Conservation (phyloP, 2,797 vertebrate genomes). For the Staurois parvus region DNA sequence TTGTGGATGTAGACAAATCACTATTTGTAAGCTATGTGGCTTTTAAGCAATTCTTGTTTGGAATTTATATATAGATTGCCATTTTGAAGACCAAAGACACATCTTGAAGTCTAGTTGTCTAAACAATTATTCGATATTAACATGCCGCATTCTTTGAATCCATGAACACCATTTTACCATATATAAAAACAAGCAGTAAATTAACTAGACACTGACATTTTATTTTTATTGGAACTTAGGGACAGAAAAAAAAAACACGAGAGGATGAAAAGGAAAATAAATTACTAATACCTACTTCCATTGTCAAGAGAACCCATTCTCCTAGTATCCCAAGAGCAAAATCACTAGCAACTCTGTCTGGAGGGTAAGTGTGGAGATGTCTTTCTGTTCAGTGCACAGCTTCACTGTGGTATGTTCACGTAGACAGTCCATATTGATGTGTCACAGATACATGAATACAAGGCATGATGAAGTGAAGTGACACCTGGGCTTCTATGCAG, state of each 20-base stretch:
- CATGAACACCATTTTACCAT: not conserved
- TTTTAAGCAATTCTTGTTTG: not conserved
- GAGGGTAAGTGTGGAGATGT: constrained; percentile 79
- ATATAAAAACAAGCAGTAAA: not conserved
- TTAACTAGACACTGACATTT: not conserved
- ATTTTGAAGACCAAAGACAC: too few species aligned
- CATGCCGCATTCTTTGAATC: too few species aligned
- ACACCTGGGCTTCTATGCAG: too few species aligned
- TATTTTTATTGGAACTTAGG: constrained; percentile 56
- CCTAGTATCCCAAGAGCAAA: constrained; percentile 80
- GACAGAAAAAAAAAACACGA: constrained; percentile 80
- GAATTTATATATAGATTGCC: not conserved
- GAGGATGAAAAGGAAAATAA: constrained; percentile 79
- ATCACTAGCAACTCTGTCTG: constrained; percentile 80
- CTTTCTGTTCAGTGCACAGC: not conserved
- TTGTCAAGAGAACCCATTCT: constrained; percentile 78
- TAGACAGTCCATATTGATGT: too few species aligned
- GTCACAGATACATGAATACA: too few species aligned
- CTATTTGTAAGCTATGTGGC: not conserved
- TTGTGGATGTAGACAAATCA: not conserved
- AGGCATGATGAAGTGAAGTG: too few species aligned
- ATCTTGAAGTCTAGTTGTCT: too few species aligned
- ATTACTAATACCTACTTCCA: constrained; percentile 79
- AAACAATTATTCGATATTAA: not conserved
- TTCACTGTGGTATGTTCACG: too few species aligned